Base-by-base conservation (phyloP, 2,113 vertebrate genomes). In the Thinocorus orbignyianus region DNA sequence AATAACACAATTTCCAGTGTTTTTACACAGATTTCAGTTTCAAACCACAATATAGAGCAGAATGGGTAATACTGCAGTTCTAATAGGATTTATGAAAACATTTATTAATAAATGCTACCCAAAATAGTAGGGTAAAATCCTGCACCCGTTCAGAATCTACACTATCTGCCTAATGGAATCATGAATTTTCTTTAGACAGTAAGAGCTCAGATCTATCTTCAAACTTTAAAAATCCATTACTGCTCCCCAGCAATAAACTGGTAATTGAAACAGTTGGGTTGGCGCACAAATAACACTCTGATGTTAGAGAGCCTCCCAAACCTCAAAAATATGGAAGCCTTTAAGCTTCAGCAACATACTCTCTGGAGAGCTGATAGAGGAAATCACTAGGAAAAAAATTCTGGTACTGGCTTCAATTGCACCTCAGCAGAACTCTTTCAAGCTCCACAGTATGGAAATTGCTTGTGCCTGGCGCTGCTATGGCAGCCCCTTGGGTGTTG, bases 211-310 rank as follows among this genome's bases (percentile, higher is more conserved):
- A 92, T 81, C 62, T 73, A 62, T 60, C 84, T 86, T 58, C 41
- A 83, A 81, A 86, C 51, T 94, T 87, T 30, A 55, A 86, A 91
- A 91, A 83, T 73, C 85, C 62, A 77, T 62, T 95, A 88, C 71
- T 66, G 44, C 13, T 96, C 52, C 88, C 68, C 71, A 62, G 54
- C 7, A 30, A 94, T 92, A 95, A 95, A 93, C 7, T 70, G 74
- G 51, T 83, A 90, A 93, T 58, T 88, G 90, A 94, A 96, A 89
- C 79, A 82, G 57, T 61, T 80, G 62, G 54, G 58, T 37, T 94
- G 74, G n/a, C 2, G 12, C 49, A 37, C 77, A 94, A 97, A 85
- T 90, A 90, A 85, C 74, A 60, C 41, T 57, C 48, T 73, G 74
- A 85, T 70, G 25, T 33, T 61, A 87, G 69, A 78, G 72, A 94